Evolutionary conservation across 2,888 invertebrate species (phyloP).

Genomic region (Yponomeuta evonymella): DNA sequence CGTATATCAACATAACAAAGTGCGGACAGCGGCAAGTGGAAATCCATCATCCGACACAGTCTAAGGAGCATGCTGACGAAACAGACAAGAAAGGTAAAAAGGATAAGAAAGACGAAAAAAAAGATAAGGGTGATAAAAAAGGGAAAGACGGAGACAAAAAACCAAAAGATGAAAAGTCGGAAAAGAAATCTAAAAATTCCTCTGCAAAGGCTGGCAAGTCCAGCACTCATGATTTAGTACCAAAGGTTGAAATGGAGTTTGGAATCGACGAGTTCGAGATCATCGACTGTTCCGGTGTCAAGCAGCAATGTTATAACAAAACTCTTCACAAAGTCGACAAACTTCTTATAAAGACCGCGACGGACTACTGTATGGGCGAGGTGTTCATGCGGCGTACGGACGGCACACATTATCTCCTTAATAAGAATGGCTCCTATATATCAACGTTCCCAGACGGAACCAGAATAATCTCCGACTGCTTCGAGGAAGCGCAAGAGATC

Average conservation of each 20-base stretch:
- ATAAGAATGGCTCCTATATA: constrained; percentile 54
- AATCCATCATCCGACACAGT: no score
- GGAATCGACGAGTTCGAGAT: constrained; percentile 54
- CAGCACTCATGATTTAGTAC: not conserved
- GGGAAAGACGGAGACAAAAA: not conserved
- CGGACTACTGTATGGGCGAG: constrained; percentile 59
- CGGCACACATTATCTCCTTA: constrained; percentile 55
- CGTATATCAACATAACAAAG: constrained; percentile 48
- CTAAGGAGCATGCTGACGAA: constrained; percentile 23
- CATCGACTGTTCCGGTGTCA: constrained; percentile 47
- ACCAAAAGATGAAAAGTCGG: constrained; percentile 20
- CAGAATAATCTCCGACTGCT: constrained; percentile 48
- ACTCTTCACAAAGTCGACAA: constrained; percentile 41
- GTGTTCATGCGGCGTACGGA: constrained; percentile 62
- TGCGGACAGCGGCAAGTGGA: constrained; percentile 37
- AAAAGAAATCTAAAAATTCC: constrained; percentile 39
- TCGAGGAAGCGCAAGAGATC: constrained; percentile 53
- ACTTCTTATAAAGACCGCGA: constrained; percentile 55
- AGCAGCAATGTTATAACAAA: constrained; percentile 47
- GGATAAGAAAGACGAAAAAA: not conserved
- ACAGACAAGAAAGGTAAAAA: constrained; percentile 40
- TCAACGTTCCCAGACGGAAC: constrained; percentile 61
- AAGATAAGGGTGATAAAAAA: not conserved
- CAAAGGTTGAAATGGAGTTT: constrained; percentile 22
- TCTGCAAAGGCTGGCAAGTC: not conserved